phyloP scores from a whole-genome alignment of 2,888 invertebrate species.

The Baccha elongata region DNA sequence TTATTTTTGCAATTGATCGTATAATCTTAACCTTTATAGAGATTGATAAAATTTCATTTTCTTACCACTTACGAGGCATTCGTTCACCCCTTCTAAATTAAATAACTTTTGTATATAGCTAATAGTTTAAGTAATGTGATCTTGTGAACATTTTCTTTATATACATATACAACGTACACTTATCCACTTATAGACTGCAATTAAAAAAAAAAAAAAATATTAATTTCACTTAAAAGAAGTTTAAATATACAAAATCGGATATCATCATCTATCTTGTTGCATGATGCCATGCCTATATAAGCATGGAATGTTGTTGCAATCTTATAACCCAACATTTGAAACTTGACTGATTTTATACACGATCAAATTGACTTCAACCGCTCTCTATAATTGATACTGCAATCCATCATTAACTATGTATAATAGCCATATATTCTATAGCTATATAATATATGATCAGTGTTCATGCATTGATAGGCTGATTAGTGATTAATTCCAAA shows the following conservation, averaged over 20 bases:
- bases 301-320: slow-evolving; percentile 15
- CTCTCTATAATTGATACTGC: slow-evolving; percentile 1
- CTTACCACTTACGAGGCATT: too few relatives aligned
- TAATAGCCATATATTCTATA: too few relatives aligned
- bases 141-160: too few relatives aligned
- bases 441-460: neutral
- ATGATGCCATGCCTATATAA: neutral
- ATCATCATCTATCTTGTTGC: neutral
- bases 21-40: too few relatives aligned
- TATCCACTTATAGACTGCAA: too few relatives aligned
- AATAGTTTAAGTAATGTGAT: too few relatives aligned
- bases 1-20: too few relatives aligned
- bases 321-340: slow-evolving; percentile 4
- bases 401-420: slow-evolving; percentile 21
- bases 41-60: too few relatives aligned
- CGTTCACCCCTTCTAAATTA: too few relatives aligned
- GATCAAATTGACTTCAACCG: slow-evolving; percentile 1
- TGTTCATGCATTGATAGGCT: neutral
- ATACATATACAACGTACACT: too few relatives aligned
- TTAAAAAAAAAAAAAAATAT: neutral
- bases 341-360: slow-evolving; percentile 10
- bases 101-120: too few relatives aligned
- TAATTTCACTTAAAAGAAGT: neutral
- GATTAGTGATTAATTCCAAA: slow-evolving; percentile 10
- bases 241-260: neutral